Evolutionary conservation across 2,797 vertebrate genomes (phyloP), one percentile per base, ranked within the genome.

Genomic region (Phataginus tricuspis): DNA sequence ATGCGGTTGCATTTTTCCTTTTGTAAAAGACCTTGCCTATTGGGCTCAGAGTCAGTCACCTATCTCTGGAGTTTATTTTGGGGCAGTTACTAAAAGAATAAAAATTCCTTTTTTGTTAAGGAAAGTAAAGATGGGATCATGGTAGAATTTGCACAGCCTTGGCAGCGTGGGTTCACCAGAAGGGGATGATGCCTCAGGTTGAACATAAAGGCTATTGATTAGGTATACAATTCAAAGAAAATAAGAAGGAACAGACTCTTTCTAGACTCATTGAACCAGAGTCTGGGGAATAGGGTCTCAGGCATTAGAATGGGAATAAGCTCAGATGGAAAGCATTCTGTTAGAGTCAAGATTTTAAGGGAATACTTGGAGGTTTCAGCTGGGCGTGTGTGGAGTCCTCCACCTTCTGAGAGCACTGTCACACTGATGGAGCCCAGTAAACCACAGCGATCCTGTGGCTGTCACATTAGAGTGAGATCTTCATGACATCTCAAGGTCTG

Each of bases 1-100:
- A 68, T 77, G 78, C 95, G 15, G 45, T 80, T 77, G n/a, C 63
- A 13, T 64, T 91, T 91, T 91, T 63, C 42, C 21, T 90, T 86
- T 66, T 63, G 59, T 59, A 31, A 49, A 37, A 37, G 86, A 39
- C 59, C 59, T 51, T 89, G 12, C 55, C 23, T 89, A 1, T 85
- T 80, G 53, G 37, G 45, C 45, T 93, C 39, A 49, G 39, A 57
- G 21, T 77, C 18, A 14, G 78, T 42, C 11, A n/a, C 34, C 7
- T 86, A 0, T 79, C 39, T 75, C 2, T 79, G 34, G 64, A n/a
- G 19, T 37, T 94, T 94, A 45, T 78, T 94, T 87, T n/a, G 39
- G n/a, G 64, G 7, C 9, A 49, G 3, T 83, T 86, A 39, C 15
- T 53, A 89, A 80, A 80, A 88, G 25, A 90, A 3, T 34, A 7